Conservation (phyloP, 2,888 invertebrate genomes). For the Dyspetes luteomarginatus region DNA sequence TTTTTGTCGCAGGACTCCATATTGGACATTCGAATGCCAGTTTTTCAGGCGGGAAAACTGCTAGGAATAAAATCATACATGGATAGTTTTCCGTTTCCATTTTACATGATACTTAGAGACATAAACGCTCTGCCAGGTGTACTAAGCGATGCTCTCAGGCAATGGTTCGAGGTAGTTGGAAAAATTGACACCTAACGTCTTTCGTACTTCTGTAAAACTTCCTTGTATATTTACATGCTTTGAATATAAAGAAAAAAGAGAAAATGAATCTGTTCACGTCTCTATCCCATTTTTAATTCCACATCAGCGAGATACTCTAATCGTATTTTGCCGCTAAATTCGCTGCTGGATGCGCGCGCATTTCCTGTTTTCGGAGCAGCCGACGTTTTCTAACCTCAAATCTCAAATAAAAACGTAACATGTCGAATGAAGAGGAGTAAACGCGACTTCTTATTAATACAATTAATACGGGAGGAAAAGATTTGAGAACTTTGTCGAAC, state of each 20-base stretch:
- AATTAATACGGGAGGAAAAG: neutral
- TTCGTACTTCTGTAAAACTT: neutral
- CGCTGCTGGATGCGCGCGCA: too few relatives aligned
- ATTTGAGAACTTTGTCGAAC: slow-evolving; percentile 1
- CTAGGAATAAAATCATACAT: slow-evolving; percentile 92
- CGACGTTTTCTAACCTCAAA: too few relatives aligned
- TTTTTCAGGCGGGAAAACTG: slow-evolving; percentile 87
- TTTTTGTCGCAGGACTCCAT: slow-evolving; percentile 91
- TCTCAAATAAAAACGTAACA: too few relatives aligned
- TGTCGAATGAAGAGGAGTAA: neutral
- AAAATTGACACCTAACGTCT: slow-evolving; percentile 82
- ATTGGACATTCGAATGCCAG: slow-evolving; percentile 92
- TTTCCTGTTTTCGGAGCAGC: too few relatives aligned
- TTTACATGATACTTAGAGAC: slow-evolving; percentile 96
- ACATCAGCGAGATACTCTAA: too few relatives aligned
- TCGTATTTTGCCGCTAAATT: too few relatives aligned
- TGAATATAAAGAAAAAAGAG: neutral
- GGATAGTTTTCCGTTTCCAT: slow-evolving; percentile 98
- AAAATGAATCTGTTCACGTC: too few relatives aligned
- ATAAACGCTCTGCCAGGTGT: slow-evolving; percentile 94
- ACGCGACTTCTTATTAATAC: neutral
- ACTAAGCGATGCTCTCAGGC: slow-evolving; percentile 96
- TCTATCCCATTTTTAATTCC: too few relatives aligned
- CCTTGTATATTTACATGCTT: slow-evolving; percentile 49
- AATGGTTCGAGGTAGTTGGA: slow-evolving; percentile 99